Evolutionary conservation across 2,797 vertebrate species (phyloP).

Genomic region (Cynopterus sphinx): DNA sequence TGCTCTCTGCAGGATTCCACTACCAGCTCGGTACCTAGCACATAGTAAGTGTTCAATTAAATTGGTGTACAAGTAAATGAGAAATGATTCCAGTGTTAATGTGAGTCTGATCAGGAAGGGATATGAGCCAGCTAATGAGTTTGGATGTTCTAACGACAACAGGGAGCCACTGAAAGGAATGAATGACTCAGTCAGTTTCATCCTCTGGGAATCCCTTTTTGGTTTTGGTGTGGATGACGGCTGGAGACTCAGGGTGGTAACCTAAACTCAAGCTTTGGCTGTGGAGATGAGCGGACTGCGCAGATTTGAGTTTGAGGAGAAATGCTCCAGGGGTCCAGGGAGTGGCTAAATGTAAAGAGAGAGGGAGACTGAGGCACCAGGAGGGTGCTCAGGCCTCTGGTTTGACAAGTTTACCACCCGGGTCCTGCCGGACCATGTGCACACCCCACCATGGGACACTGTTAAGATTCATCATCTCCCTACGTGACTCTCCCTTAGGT

Average conservation of each 20-base stretch:
- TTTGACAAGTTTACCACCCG: neutral
- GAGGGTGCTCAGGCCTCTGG: too few species aligned
- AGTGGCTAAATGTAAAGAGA: neutral
- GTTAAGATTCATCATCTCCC: neutral
- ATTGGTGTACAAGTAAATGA: neutral
- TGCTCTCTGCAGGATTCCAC: neutral
- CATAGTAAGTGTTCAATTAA: neutral
- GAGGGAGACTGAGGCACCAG: neutral
- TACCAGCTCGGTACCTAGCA: too few species aligned
- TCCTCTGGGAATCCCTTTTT: neutral
- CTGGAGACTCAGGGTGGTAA: neutral
- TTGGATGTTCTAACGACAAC: neutral
- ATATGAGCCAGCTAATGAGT: neutral
- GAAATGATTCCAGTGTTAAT: neutral
- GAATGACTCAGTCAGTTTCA: neutral
- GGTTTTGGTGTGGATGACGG: neutral
- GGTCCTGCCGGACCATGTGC: neutral
- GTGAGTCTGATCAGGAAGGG: neutral
- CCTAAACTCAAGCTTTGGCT: neutral
- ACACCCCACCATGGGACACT: neutral
- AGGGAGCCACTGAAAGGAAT: neutral
- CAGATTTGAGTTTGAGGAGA: neutral
- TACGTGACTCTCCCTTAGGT: too few species aligned
- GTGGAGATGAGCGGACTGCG: neutral
- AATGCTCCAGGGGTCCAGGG: neutral